Percentiles rank a stretch among this genome's conserved stretches.
These are phyloP conservation scores for Notiomystis cincta DNA, from an alignment of 2,113 vertebrate genomes.

Conservation along the genomic window DNA sequence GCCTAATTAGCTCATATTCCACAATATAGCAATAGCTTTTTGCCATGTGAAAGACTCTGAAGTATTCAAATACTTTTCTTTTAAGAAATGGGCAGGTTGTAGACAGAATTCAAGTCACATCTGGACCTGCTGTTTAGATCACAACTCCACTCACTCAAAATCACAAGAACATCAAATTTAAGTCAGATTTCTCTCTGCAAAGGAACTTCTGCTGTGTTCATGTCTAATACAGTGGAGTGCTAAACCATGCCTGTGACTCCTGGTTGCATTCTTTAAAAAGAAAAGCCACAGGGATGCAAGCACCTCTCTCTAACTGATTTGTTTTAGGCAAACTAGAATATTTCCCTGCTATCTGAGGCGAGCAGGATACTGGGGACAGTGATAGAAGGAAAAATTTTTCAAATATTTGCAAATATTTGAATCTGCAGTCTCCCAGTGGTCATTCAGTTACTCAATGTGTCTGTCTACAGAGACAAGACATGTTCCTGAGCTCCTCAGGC, in stretches of 20 bases:
- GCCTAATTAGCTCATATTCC: conserved; percentile 2
- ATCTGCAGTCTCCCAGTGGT: neutral
- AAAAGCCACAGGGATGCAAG: neutral
- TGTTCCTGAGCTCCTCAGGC: neutral
- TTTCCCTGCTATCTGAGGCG: neutral
- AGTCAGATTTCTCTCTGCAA: neutral
- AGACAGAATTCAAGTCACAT: neutral
- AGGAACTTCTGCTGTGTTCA: neutral
- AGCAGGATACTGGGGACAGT: neutral
- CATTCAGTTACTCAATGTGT: neutral
- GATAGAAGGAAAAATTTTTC: neutral
- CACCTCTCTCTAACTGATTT: neutral
- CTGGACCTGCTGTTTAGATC: neutral
- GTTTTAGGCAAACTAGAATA: neutral
- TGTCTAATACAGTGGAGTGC: neutral
- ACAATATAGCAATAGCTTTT: neutral
- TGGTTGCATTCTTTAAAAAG: neutral
- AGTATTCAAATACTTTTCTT: neutral
- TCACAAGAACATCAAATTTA: neutral
- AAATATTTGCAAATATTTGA: neutral
- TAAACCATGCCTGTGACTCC: neutral
- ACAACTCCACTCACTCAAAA: neutral
- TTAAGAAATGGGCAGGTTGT: neutral
- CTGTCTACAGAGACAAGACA: neutral
- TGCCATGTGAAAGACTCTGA: neutral